Evolutionary conservation across 2,797 vertebrate genomes (phyloP).

Genomic region (Rhinophrynus dorsalis): DNA sequence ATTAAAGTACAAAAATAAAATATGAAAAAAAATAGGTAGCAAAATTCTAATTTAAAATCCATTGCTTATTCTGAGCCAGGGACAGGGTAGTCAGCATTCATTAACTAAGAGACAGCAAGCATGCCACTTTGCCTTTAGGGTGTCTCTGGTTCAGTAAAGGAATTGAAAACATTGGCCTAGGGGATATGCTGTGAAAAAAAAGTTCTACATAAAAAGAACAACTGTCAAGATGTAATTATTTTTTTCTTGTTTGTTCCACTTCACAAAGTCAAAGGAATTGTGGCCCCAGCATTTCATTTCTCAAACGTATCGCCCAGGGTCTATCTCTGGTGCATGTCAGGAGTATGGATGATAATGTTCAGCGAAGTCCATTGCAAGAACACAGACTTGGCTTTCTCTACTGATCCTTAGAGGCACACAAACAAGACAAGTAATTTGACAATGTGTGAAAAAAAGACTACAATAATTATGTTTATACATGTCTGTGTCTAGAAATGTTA

Average conservation of each 20-base stretch:
- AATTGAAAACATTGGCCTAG: conserved; percentile 36
- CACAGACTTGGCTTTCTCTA: conserved; percentile 4
- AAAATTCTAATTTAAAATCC: conserved; percentile 22
- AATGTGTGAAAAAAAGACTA: neutral
- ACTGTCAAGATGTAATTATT: conserved; percentile 46
- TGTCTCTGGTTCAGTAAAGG: conserved; percentile 19
- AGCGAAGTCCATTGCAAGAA: conserved; percentile 10
- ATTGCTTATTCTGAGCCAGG: conserved; percentile 29
- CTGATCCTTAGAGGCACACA: conserved; percentile 8
- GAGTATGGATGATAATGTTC: conserved; percentile 41
- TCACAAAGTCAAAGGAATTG: conserved; percentile 20
- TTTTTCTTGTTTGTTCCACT: conserved; percentile 36
- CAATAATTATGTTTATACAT: neutral
- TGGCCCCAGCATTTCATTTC: conserved; percentile 32
- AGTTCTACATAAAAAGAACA: conserved; percentile 41
- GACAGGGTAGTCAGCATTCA: conserved; percentile 31
- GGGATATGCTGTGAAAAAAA: conserved; percentile 26
- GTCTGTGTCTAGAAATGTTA: neutral
- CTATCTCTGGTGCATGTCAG: conserved; percentile 26
- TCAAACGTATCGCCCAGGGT: conserved; percentile 38
- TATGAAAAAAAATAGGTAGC: conserved; percentile 11
- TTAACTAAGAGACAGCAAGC: conserved; percentile 27
- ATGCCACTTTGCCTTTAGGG: conserved; percentile 26
- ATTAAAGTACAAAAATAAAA: too few species aligned
- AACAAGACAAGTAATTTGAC: conserved; percentile 19